phyloP scores from a whole-genome alignment of 2,888 invertebrate genomes.

The Aphidoletes aphidimyza region DNA sequence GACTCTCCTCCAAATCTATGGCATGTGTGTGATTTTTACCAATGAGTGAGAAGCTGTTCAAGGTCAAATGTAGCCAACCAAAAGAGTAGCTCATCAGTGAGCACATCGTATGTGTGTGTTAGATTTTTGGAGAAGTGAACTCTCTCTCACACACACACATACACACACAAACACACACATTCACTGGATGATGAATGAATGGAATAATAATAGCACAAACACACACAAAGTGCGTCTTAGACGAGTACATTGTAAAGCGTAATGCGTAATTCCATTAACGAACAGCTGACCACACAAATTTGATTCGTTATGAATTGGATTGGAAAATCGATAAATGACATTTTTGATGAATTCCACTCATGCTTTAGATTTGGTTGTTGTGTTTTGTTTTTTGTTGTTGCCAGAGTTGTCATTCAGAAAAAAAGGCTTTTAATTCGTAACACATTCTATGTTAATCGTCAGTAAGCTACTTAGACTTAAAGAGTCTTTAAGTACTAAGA shows the following conservation, averaged over 20 bases:
- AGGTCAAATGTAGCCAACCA: too few relatives aligned
- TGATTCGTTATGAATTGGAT: background rate
- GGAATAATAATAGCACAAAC: too few relatives aligned
- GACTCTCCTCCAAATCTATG: too few relatives aligned
- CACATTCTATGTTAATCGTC: too few relatives aligned
- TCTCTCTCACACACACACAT: background rate
- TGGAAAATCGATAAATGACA: slow-evolving; percentile 25
- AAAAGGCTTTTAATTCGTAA: too few relatives aligned
- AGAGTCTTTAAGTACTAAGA: too few relatives aligned
- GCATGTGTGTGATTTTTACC: too few relatives aligned
- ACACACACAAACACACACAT: background rate
- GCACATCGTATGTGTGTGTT: background rate
- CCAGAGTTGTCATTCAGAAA: too few relatives aligned
- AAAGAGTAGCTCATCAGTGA: background rate
- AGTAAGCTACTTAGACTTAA: too few relatives aligned
- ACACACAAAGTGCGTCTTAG: slow-evolving; percentile 5
- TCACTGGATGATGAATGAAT: too few relatives aligned
- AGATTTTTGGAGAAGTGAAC: background rate
- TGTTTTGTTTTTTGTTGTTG: too few relatives aligned
- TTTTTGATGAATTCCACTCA: background rate
- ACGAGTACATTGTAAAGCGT: background rate
- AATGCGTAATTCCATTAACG: background rate
- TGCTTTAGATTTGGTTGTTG: background rate
- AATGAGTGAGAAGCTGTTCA: too few relatives aligned
- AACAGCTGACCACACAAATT: slow-evolving; percentile 53